phyloP scores from a whole-genome alignment of 2,888 invertebrate genomes.

The Miltochrista miniata region DNA sequence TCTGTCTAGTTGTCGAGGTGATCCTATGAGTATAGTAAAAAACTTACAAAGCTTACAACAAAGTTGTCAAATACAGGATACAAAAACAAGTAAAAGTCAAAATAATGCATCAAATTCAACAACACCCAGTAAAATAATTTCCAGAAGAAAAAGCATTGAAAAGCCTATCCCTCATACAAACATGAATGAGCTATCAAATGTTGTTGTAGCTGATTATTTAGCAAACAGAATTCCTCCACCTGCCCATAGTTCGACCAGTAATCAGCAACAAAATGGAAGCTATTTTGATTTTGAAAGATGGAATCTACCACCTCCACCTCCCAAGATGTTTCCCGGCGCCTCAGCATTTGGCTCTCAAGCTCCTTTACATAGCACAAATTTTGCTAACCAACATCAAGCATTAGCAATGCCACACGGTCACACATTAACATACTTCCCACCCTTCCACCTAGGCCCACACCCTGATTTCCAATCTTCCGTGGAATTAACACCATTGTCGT shows the following conservation, averaged over 20 bases:
- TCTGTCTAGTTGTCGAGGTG: conserved; percentile 88
- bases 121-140: conserved; percentile 51
- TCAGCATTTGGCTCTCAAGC: conserved; percentile 84
- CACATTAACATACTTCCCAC: conserved; percentile 90
- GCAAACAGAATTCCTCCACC: conserved; percentile 88
- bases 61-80: conserved; percentile 84
- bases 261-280: conserved; percentile 85
- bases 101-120: conserved; percentile 53
- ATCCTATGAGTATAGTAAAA: conserved; percentile 90
- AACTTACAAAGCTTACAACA: conserved; percentile 86
- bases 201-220: conserved; percentile 82
- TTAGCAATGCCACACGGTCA: conserved; percentile 88
- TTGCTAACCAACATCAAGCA: conserved; percentile 85
- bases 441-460: conserved; percentile 89
- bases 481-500: conserved; percentile 85
- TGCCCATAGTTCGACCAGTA: conserved; percentile 86
- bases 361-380: conserved; percentile 80
- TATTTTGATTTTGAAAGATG: conserved; percentile 93
- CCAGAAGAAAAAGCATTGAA: conserved; percentile 86
- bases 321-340: conserved; percentile 87
- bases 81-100: conserved; percentile 76
- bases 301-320: conserved; percentile 88
- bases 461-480: conserved; percentile 86
- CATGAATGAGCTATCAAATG: conserved; percentile 80
- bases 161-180: conserved; percentile 68